Conservation (phyloP, 2,888 invertebrate species). For the Pedicia rivosa region DNA sequence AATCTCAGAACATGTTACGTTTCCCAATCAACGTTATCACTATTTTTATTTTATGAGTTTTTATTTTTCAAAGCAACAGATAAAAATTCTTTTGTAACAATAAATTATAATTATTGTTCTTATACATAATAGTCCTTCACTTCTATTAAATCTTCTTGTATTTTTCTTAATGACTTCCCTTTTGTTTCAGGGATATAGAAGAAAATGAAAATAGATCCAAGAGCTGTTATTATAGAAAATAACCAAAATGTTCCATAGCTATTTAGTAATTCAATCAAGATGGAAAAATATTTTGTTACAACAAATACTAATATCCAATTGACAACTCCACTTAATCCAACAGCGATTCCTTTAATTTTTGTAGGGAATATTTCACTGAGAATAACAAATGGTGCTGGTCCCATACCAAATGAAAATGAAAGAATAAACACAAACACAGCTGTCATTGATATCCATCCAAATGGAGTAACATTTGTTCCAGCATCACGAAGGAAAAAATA, state of each 20-base stretch:
- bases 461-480: slow-evolving; percentile 23
- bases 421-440: slow-evolving; percentile 52
- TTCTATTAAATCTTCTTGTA: slow-evolving; percentile 53
- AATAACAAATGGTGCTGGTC: slow-evolving; percentile 69
- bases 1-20: too few relatives aligned
- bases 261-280: slow-evolving; percentile 35
- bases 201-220: slow-evolving; percentile 48
- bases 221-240: slow-evolving; percentile 41
- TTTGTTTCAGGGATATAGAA: slow-evolving; percentile 39
- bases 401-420: slow-evolving; percentile 61
- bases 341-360: slow-evolving; percentile 53
- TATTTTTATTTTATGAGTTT: too few relatives aligned
- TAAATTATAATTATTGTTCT: too few relatives aligned
- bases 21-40: too few relatives aligned
- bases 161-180: slow-evolving; percentile 51
- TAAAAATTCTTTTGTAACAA: too few relatives aligned
- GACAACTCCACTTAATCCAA: slow-evolving; percentile 52
- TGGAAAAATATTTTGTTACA: slow-evolving; percentile 47
- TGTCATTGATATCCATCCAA: slow-evolving; percentile 51
- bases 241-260: slow-evolving; percentile 47
- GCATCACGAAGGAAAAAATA: slow-evolving; percentile 33
- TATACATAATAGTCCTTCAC: too few relatives aligned
- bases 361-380: slow-evolving; percentile 56
- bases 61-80: too few relatives aligned
- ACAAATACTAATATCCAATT: slow-evolving; percentile 61